phyloP scores from a whole-genome alignment of 2,113 vertebrate genomes.

The Fulmarus glacialis region DNA sequence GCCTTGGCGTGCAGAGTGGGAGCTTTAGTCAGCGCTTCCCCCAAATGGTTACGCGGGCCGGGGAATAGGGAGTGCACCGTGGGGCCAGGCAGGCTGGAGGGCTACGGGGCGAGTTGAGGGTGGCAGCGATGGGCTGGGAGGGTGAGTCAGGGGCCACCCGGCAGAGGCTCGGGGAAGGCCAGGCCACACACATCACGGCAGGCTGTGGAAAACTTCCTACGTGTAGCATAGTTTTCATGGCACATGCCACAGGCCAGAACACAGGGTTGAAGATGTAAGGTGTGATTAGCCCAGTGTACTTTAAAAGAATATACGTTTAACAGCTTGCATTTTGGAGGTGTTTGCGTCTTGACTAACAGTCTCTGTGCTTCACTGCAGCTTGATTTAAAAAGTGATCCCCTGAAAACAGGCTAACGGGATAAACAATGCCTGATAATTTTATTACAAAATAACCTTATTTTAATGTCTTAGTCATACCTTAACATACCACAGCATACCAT shows the following conservation, averaged over 20 bases:
- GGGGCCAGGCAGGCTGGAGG: not conserved
- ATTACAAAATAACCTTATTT: constrained; percentile 12
- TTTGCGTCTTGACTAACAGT: not conserved
- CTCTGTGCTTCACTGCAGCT: not conserved
- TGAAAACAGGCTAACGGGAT: not conserved
- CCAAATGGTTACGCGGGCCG: fast-evolving
- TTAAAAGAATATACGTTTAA: not conserved
- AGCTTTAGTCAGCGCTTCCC: not conserved
- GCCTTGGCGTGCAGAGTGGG: no score
- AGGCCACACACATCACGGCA: not conserved
- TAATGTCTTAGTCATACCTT: not conserved
- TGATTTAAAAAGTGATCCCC: not conserved
- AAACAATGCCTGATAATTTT: not conserved
- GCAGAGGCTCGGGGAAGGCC: not conserved
- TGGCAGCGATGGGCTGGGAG: not conserved
- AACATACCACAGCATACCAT: not conserved
- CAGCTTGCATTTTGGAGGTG: not conserved
- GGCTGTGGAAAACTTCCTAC: not conserved
- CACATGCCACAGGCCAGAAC: not conserved
- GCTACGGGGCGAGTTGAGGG: fast-evolving
- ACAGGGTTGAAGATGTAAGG: not conserved
- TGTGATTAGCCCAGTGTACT: not conserved
- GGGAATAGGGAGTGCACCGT: not conserved
- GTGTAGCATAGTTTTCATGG: not conserved
- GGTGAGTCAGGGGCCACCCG: not conserved